These are phyloP conservation scores for Oceanites oceanicus DNA, from an alignment of 2,113 vertebrate species.

Conservation along the genomic window DNA sequence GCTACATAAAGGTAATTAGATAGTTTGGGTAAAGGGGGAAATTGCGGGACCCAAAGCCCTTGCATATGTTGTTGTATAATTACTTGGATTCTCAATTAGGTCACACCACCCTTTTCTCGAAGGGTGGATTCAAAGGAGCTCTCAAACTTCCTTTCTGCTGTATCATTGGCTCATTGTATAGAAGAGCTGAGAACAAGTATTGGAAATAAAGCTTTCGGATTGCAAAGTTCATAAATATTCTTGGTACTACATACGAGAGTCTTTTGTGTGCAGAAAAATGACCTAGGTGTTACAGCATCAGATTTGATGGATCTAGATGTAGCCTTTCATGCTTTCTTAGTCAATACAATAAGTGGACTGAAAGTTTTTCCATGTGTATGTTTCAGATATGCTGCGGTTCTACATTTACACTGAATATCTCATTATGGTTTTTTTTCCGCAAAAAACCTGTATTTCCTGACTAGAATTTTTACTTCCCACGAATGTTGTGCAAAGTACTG, in stretches of 20 bases:
- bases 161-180: not conserved
- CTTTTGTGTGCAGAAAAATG: not conserved
- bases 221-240: not conserved
- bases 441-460: not conserved
- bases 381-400: not conserved
- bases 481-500: fast-evolving
- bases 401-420: not conserved
- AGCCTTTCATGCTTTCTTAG: not conserved
- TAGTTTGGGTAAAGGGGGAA: not conserved
- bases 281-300: not conserved
- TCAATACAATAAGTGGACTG: not conserved
- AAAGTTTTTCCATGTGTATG: not conserved
- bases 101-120: not conserved
- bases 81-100: not conserved
- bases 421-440: fast-evolving
- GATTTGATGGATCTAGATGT: not conserved
- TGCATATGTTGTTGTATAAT: not conserved
- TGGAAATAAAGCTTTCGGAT: not conserved
- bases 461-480: not conserved
- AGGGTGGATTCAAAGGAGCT: not conserved
- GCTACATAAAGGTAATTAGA: not conserved
- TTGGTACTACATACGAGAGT: not conserved
- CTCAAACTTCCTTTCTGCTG: not conserved
- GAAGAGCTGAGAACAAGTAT: not conserved
- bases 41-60: not conserved